Conservation (phyloP, 2,888 invertebrate genomes). For the Ochropleura leucogaster region DNA sequence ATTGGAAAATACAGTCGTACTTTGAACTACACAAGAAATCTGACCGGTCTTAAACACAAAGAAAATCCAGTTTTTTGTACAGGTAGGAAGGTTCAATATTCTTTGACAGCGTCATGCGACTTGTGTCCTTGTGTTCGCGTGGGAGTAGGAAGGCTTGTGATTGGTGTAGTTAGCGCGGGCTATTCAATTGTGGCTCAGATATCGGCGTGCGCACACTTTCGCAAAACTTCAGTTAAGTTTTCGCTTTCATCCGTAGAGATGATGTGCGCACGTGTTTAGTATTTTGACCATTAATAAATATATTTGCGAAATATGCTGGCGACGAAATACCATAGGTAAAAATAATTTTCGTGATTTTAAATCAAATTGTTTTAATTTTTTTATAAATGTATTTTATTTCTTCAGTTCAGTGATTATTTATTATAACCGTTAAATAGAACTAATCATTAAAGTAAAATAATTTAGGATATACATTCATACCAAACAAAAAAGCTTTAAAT, state of each 20-base stretch:
- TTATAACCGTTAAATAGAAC: neutral
- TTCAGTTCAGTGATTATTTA: neutral
- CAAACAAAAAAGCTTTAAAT: neutral
- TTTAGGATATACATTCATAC: neutral
- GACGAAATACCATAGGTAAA: slow-evolving; percentile 63
- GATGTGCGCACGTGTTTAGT: slow-evolving; percentile 77
- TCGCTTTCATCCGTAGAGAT: slow-evolving; percentile 85
- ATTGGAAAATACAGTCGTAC: slow-evolving; percentile 67
- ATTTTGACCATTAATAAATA: slow-evolving; percentile 53
- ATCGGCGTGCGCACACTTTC: slow-evolving; percentile 86
- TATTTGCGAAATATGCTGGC: slow-evolving; percentile 56
- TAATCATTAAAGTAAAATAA: neutral
- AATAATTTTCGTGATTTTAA: neutral
- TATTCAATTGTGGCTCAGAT: slow-evolving; percentile 84
- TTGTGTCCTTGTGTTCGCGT: slow-evolving; percentile 83
- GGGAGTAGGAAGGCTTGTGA: slow-evolving; percentile 77
- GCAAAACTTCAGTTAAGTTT: slow-evolving; percentile 82
- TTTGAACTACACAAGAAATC: slow-evolving; percentile 68
- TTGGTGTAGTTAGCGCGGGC: slow-evolving; percentile 82
- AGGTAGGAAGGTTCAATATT: slow-evolving; percentile 70
- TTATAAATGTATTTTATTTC: neutral
- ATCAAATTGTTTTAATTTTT: neutral
- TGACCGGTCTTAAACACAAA: slow-evolving; percentile 27
- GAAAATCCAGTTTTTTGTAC: slow-evolving; percentile 44
- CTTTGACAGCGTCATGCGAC: slow-evolving; percentile 66